phyloP scores from a whole-genome alignment of 2,888 invertebrate genomes.

The Leucozona laternaria region DNA sequence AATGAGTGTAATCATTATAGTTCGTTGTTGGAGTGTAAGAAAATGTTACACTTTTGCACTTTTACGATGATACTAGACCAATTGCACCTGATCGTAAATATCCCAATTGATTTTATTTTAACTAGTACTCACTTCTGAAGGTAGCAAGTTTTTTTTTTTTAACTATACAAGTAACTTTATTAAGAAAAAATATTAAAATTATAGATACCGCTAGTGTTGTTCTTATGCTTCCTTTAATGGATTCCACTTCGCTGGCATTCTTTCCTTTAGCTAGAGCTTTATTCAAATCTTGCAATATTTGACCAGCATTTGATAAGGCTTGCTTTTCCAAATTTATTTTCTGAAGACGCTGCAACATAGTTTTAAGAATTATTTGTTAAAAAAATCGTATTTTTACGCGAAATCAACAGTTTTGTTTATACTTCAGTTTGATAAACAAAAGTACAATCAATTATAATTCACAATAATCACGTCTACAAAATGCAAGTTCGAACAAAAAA shows the following conservation, averaged over 20 bases:
- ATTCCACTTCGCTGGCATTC: slow-evolving; percentile 43
- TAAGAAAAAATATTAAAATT: background rate
- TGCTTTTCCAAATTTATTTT: slow-evolving; percentile 25
- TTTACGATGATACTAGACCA: too few relatives aligned
- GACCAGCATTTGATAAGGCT: slow-evolving; percentile 22
- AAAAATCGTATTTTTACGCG: background rate
- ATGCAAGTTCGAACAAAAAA: too few relatives aligned
- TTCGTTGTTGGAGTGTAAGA: too few relatives aligned
- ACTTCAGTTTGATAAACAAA: background rate
- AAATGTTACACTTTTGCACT: too few relatives aligned
- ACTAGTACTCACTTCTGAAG: background rate
- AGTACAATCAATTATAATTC: too few relatives aligned
- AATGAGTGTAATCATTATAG: too few relatives aligned
- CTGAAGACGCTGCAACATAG: slow-evolving; percentile 26
- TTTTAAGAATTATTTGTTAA: background rate
- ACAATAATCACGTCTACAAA: too few relatives aligned
- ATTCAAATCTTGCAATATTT: slow-evolving; percentile 25
- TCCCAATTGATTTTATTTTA: too few relatives aligned
- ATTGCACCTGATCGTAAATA: too few relatives aligned
- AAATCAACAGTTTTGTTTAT: background rate
- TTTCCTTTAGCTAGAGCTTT: slow-evolving; percentile 16
- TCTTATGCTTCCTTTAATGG: slow-evolving; percentile 16
- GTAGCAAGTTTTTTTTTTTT: background rate
- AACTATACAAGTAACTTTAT: background rate
- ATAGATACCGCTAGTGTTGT: slow-evolving; percentile 21